These are phyloP conservation scores for Ophioninae sp. DNA, from an alignment of 2,888 invertebrate species.

Conservation along the genomic window DNA sequence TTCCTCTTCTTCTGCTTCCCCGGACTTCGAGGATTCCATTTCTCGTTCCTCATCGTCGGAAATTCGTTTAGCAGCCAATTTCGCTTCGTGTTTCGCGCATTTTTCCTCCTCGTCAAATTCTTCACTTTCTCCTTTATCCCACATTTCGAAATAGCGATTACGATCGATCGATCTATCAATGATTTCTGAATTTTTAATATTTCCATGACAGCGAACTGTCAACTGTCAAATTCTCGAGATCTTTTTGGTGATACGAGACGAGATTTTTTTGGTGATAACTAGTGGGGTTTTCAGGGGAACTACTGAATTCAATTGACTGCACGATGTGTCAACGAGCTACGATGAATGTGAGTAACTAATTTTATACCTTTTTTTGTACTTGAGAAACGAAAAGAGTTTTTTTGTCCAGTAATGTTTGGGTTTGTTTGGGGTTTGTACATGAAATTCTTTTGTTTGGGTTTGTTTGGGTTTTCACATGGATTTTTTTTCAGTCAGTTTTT, in stretches of 20 bases:
- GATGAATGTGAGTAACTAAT: constrained; percentile 44
- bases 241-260: neutral
- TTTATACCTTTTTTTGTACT: neutral
- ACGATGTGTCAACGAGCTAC: constrained; percentile 36
- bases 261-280: neutral
- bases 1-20: constrained; percentile 29
- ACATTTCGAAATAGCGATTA: constrained; percentile 11
- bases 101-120: constrained; percentile 41
- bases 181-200: neutral
- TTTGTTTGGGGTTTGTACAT: too few species aligned
- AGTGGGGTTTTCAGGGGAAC: neutral
- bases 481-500: constrained; percentile 66
- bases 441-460: too few species aligned
- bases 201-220: constrained; percentile 26
- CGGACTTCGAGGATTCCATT: constrained; percentile 2
- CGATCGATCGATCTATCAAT: neutral
- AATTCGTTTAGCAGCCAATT: constrained; percentile 24
- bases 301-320: neutral
- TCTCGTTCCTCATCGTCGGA: constrained; percentile 41
- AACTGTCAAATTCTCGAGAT: constrained; percentile 23
- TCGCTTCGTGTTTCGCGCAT: constrained; percentile 42
- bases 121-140: constrained; percentile 12
- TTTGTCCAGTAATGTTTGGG: neutral
- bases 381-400: neutral
- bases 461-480: neutral